These are phyloP conservation scores for Stegodyphus mimosarum DNA, from an alignment of 1,140 invertebrate species.

Conservation along the genomic window DNA sequence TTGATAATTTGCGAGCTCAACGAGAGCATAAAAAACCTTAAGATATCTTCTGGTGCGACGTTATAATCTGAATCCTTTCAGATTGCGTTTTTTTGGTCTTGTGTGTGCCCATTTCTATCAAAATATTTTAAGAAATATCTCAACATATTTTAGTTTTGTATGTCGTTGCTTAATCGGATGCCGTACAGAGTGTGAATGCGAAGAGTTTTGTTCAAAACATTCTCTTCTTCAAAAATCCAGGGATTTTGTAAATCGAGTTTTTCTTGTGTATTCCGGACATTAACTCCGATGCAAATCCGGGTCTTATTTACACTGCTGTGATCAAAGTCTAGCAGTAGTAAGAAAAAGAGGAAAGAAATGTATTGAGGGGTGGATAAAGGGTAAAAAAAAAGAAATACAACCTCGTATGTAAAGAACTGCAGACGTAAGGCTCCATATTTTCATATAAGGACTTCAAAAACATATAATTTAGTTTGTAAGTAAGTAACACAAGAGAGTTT, in stretches of 20 bases:
- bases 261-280: background rate
- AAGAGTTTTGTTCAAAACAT: no score
- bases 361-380: background rate
- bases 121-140: no score
- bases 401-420: background rate
- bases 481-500: conserved; percentile 45
- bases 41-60: no score
- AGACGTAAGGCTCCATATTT: conserved; percentile 38
- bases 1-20: no score
- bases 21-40: no score
- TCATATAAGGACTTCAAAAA: conserved; percentile 53
- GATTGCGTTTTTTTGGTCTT: no score
- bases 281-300: background rate
- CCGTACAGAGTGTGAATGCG: no score
- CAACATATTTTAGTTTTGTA: no score
- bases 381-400: background rate
- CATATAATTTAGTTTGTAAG: conserved; percentile 60
- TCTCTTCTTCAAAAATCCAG: background rate
- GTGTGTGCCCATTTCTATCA: no score
- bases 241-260: background rate
- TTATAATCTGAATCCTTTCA: no score
- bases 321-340: background rate
- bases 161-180: no score
- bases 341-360: background rate
- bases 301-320: background rate